A percentile compares a stretch with the other conserved stretches of the same genome.
Evolutionary conservation across 2,113 vertebrate species (phyloP).

Genomic region (Manacus vitellinus): DNA sequence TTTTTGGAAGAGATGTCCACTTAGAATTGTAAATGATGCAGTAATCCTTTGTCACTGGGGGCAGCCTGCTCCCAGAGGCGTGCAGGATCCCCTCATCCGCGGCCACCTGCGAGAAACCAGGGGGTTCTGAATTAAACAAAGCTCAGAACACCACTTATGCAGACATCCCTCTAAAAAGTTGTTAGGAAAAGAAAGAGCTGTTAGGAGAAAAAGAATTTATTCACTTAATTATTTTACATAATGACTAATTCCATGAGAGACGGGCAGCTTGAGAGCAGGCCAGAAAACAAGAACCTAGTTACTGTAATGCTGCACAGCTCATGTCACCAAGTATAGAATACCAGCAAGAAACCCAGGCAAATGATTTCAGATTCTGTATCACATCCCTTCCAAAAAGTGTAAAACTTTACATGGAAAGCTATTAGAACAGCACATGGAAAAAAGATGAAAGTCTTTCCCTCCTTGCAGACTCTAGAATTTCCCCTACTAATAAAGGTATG

Average conservation of each 20-base stretch:
- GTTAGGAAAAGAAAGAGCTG: not conserved
- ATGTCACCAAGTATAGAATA: not conserved
- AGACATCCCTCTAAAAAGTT: not conserved
- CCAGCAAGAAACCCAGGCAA: not conserved
- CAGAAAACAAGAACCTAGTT: not conserved
- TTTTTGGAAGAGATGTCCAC: slow-evolving; percentile 79
- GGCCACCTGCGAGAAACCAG: slow-evolving; percentile 71
- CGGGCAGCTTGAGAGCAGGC: not conserved
- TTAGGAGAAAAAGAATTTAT: not conserved
- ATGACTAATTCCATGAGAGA: not conserved
- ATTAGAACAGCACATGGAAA: not conserved
- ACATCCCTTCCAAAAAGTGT: not conserved
- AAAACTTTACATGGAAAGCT: not conserved
- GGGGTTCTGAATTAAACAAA: not conserved
- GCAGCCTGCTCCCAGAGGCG: slow-evolving; percentile 60
- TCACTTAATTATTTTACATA: not conserved
- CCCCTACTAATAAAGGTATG: not conserved
- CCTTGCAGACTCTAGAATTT: not conserved
- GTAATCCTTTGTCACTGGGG: slow-evolving; percentile 76
- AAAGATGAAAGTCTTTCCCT: not conserved
- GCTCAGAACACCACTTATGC: not conserved
- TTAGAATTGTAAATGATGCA: slow-evolving; percentile 85
- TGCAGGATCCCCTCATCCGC: slow-evolving; percentile 86
- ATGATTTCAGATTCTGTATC: not conserved
- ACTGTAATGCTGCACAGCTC: not conserved